Conservation (phyloP, 1,140 invertebrate genomes). For the Drosophila yakuba region DNA sequence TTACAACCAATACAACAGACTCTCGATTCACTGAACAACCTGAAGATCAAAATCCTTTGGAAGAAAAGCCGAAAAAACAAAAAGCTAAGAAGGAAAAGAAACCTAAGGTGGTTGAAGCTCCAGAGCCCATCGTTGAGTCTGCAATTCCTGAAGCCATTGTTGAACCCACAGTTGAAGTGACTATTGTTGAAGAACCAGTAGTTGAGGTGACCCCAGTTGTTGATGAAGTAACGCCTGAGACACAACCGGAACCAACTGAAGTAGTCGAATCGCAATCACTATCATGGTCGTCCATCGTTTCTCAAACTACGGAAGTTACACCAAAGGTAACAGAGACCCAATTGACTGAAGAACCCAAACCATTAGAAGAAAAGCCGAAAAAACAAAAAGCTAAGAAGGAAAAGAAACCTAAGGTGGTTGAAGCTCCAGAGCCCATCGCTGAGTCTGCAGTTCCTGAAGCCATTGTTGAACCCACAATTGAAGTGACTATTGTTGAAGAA, state of each 20-base stretch:
- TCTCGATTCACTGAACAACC: background rate
- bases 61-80: conserved; percentile 17
- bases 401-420: conserved; percentile 16
- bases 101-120: conserved; percentile 1
- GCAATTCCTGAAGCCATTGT: background rate
- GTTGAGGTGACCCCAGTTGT: background rate
- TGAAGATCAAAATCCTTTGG: background rate
- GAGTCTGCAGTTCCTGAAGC: background rate
- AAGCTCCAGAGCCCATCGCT: background rate
- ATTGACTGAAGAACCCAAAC: background rate
- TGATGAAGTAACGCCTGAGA: background rate
- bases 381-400: conserved; percentile 29
- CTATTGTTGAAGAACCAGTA: background rate
- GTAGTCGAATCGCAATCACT: background rate
- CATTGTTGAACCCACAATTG: background rate
- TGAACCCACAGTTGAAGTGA: background rate
- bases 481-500: background rate
- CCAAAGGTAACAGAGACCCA: background rate
- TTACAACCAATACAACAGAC: background rate
- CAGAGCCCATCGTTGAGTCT: background rate
- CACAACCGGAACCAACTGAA: background rate
- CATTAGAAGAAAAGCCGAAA: background rate
- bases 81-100: conserved; percentile 41
- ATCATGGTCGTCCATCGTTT: conserved; percentile 1
- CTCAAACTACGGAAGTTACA: background rate